Percentiles rank a stretch among this genome's conserved stretches.
phyloP scores from a whole-genome alignment of 2,797 vertebrate species.

The Myotis myotis region DNA sequence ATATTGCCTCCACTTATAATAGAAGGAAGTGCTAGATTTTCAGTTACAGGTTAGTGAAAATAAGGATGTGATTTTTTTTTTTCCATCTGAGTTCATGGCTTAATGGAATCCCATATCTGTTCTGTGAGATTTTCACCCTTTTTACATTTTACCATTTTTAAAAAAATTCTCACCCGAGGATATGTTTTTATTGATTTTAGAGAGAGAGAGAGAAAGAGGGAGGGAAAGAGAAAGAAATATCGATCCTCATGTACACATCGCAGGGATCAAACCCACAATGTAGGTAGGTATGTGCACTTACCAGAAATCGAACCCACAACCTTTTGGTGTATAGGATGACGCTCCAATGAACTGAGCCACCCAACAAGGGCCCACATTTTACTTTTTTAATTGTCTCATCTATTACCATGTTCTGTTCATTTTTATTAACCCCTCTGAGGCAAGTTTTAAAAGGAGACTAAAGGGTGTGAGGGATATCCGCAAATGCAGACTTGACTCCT shows the following conservation, averaged over 20 bases:
- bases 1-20: not conserved
- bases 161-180: not conserved
- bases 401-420: not conserved
- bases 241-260: not conserved
- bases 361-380: not conserved
- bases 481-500: not conserved
- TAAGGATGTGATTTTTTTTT: not conserved
- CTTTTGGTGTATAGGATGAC: not conserved
- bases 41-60: slow-evolving; percentile 20
- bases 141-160: not conserved
- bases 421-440: not conserved
- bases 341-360: not conserved
- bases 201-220: not conserved
- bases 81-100: not conserved
- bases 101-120: not conserved
- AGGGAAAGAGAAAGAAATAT: not conserved
- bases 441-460: not conserved
- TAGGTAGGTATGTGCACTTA: not conserved
- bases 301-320: not conserved
- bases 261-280: too few species aligned
- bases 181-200: not conserved
- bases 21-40: slow-evolving; percentile 41
- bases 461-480: not conserved
- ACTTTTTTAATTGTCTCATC: not conserved
- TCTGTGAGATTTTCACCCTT: not conserved